Evolutionary conservation across 92 coral and sea anemone genomes (phyloP).

Genomic region (Parazoanthus atlanticus): DNA sequence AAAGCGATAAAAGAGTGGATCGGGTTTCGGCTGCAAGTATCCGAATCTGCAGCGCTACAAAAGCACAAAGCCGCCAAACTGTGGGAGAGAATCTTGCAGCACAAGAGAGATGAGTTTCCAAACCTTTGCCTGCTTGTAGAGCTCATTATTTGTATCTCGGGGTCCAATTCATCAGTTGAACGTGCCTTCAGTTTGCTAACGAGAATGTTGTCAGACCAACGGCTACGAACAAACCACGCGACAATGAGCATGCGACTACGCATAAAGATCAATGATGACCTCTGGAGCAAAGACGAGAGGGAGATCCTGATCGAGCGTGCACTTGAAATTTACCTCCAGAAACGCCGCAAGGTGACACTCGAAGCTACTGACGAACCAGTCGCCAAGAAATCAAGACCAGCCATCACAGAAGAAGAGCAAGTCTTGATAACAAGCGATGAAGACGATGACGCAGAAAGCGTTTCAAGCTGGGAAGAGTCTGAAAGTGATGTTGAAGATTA

Average conservation of each 20-base stretch:
- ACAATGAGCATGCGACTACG: constrained; percentile 48
- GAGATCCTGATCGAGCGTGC: constrained; percentile 43
- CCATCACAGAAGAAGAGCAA: constrained; percentile 9
- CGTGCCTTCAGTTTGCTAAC: constrained; percentile 49
- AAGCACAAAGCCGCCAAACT: constrained; percentile 16
- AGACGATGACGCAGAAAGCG: constrained; percentile 17
- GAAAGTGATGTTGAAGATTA: constrained; percentile 10
- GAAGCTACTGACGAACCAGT: constrained; percentile 12
- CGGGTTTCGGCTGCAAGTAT: constrained; percentile 1
- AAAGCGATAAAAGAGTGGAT: constrained; percentile 25
- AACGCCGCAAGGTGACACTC: constrained; percentile 38
- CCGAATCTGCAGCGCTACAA: constrained; percentile 20
- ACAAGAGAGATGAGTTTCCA: constrained; percentile 33
- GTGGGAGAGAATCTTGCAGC: constrained; percentile 12
- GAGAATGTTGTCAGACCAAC: constrained; percentile 46
- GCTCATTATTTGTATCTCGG: constrained; percentile 46
- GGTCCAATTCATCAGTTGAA: constrained; percentile 52
- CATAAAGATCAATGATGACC: constrained; percentile 43
- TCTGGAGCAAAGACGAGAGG: constrained; percentile 52
- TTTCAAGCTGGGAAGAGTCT: constrained; percentile 30
- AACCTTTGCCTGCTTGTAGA: constrained; percentile 53
- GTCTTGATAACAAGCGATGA: constrained; percentile 7
- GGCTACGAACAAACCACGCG: constrained; percentile 44
- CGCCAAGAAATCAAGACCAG: constrained; percentile 24
- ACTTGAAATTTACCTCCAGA: constrained; percentile 47